Conservation (phyloP, 2,113 vertebrate species). For the Antechinus flavipes region DNA sequence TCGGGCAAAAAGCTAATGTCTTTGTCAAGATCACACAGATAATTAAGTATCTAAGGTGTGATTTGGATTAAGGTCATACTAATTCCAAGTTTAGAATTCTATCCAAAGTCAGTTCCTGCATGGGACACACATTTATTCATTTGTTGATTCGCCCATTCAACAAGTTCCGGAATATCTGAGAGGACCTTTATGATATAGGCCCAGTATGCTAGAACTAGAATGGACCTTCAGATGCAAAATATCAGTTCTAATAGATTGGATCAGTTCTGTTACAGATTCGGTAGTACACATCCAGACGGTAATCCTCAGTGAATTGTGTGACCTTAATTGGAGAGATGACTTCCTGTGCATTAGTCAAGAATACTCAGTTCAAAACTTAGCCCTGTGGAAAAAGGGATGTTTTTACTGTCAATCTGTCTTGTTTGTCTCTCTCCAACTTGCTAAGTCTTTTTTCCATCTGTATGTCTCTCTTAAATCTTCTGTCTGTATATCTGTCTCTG, state of each 20-base stretch:
- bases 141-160: not conserved
- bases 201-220: not conserved
- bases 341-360: not conserved
- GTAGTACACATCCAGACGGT: not conserved
- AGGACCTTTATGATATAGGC: not conserved
- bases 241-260: not conserved
- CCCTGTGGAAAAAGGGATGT: not conserved
- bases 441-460: not conserved
- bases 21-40: not conserved
- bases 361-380: not conserved
- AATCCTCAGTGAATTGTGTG: not conserved
- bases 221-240: not conserved
- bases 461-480: not conserved
- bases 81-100: not conserved
- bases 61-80: not conserved
- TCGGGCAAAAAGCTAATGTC: not conserved
- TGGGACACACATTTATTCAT: not conserved
- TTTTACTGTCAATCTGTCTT: not conserved
- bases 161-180: not conserved
- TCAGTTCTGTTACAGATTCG: not conserved
- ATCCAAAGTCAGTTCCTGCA: not conserved
- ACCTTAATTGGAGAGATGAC: not conserved
- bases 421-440: not conserved
- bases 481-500: not conserved
- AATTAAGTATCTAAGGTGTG: not conserved